Evolutionary conservation across 2,113 vertebrate species (phyloP), one percentile per base, ranked within the genome.

Genomic region (Ceyx margarethae): DNA sequence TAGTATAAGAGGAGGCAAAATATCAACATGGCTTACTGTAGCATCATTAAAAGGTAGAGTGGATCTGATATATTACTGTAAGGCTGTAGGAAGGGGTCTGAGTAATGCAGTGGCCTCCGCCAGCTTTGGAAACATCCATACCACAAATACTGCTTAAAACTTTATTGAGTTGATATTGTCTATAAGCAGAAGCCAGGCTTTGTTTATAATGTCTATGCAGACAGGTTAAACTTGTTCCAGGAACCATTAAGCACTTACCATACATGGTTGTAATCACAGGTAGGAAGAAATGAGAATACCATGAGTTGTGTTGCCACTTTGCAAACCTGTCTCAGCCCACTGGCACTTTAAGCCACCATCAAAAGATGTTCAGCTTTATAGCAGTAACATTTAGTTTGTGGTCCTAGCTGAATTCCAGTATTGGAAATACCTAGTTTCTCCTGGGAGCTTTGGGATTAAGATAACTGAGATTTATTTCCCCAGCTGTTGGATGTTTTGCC

Each of bases 21-120:
- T 31, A 33, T 71, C 80, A 84, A 11, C 40, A 33, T 61, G 84
- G 73, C 83, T 94, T 91, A 64, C 54, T 92, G 91, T 57, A 74
- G 29, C 43, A 23, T 87, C 66, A 53, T 93, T 89, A 90, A 65
- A 93, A 87, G 83, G 35, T 67, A 71, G 71, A 78, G 65, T 88
- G n/a, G 46, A 48, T 69, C 73, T 77, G 54, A 13, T 65, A 95
- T 80, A 53, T 86, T 77, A 35, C 10, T 37, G 37, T 1, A 69
- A 57, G 60, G 33, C 11, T 92, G 6, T 69, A 93, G 57, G 76
- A 92, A 89, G 83, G 51, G 57, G 58, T 91, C 87, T 96, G 88
- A 95, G 76, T 91, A 90, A 85, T 33, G 17, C 94, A 96, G 67
- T 86, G 92, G 78, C 74, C 81, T 97, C 86, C 91, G 68, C 69